These are phyloP conservation scores for Bos javanicus DNA, from an alignment of 2,113 vertebrate genomes.

Conservation along the genomic window DNA sequence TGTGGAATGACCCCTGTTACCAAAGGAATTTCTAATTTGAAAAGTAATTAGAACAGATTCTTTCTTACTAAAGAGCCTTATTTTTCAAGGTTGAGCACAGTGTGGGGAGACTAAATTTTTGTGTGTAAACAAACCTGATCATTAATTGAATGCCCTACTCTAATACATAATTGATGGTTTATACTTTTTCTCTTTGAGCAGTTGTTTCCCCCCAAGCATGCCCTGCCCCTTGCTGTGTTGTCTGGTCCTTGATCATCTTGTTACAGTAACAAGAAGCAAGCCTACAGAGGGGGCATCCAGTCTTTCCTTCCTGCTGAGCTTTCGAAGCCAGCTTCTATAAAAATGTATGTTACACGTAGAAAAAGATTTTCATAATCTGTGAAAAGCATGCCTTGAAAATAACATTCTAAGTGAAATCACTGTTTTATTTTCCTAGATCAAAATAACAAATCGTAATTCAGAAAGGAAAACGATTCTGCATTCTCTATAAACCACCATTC, in stretches of 20 bases:
- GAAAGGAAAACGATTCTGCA: neutral
- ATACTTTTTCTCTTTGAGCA: neutral
- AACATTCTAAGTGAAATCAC: neutral
- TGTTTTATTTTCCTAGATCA: neutral
- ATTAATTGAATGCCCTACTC: conserved; percentile 17
- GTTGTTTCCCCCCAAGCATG: neutral
- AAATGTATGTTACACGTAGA: neutral
- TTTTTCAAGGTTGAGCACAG: conserved; percentile 48
- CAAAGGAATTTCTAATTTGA: neutral
- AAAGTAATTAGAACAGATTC: conserved; percentile 26
- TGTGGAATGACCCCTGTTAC: neutral
- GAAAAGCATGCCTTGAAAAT: neutral
- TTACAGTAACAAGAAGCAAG: neutral
- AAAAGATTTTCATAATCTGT: neutral
- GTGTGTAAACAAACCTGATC: conserved; percentile 46
- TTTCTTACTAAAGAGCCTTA: conserved; percentile 40
- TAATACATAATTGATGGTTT: conserved; percentile 12
- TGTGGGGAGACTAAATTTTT: conserved; percentile 5
- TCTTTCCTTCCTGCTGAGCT: neutral
- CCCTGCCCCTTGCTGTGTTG: conserved; percentile 3
- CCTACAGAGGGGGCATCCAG: neutral
- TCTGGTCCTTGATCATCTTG: neutral
- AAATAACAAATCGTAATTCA: neutral
- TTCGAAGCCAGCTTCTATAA: neutral
- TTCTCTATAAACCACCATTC: neutral